Evolutionary conservation across 2,797 vertebrate genomes (phyloP).

Genomic region (Mycteria americana): DNA sequence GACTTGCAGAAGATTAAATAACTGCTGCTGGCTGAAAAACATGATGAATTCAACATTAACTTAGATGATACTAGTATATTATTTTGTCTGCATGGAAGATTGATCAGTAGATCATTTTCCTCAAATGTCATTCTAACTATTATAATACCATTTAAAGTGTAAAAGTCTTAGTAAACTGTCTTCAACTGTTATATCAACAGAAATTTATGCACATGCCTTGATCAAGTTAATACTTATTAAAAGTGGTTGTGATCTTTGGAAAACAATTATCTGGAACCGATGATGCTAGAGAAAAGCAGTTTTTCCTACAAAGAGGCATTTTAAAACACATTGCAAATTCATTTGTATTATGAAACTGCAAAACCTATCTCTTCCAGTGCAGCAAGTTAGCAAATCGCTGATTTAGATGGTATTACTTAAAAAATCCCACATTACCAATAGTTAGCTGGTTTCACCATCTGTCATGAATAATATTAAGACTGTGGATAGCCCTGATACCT

Average conservation of each 20-base stretch:
- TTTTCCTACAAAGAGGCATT: neutral
- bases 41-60: neutral
- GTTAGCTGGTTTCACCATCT: neutral
- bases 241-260: neutral
- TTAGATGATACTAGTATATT: neutral
- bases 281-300: neutral
- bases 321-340: neutral
- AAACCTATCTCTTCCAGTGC: rapidly evolving
- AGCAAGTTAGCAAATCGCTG: neutral
- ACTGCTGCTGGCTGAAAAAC: neutral
- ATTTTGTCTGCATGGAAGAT: neutral
- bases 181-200: neutral
- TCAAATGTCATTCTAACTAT: neutral
- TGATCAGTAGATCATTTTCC: neutral
- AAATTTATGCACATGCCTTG: neutral
- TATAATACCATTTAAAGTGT: rapidly evolving
- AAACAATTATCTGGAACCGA: neutral
- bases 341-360: neutral
- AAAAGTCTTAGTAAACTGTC: neutral
- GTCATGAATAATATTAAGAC: rapidly evolving
- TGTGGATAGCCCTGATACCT: neutral
- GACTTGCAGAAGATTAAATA: neutral
- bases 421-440: rapidly evolving
- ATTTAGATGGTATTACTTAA: neutral
- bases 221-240: neutral